Evolutionary conservation across 2,888 invertebrate genomes (phyloP).

Genomic region (Acronicta alni): DNA sequence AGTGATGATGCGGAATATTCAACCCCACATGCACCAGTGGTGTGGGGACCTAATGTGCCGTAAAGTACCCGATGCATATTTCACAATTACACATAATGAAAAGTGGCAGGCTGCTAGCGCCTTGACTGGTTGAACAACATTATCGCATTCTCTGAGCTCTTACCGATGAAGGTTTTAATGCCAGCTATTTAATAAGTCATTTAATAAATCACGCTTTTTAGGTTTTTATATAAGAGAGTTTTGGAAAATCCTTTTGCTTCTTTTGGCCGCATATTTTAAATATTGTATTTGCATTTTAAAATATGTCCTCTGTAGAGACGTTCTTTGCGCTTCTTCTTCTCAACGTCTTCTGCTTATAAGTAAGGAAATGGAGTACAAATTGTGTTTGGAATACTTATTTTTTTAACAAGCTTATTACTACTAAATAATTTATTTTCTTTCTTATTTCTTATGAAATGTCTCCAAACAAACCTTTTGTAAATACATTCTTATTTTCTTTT

Average conservation of each 20-base stretch:
- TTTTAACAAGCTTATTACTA: no score
- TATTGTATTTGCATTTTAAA: no score
- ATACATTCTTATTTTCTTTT: neutral
- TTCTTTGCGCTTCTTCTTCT: no score
- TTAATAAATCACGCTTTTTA: neutral
- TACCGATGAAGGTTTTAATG: neutral
- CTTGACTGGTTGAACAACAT: constrained; percentile 3
- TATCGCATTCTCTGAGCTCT: neutral
- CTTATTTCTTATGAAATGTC: no score
- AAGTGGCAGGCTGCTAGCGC: constrained; percentile 18
- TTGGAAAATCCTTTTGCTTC: accelerated
- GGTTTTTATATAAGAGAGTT: neutral
- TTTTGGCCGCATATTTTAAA: no score
- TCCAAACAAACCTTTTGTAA: no score
- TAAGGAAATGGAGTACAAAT: no score
- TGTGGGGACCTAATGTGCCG: constrained; percentile 1
- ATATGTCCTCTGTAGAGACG: no score
- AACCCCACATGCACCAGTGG: neutral
- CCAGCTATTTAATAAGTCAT: neutral
- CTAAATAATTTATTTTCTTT: no score
- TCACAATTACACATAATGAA: constrained; percentile 34
- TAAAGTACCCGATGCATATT: constrained; percentile 17
- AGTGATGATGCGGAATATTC: neutral
- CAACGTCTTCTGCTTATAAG: no score
- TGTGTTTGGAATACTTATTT: no score